Conservation (phyloP, 2,888 invertebrate species). For the Crematogaster levior region DNA sequence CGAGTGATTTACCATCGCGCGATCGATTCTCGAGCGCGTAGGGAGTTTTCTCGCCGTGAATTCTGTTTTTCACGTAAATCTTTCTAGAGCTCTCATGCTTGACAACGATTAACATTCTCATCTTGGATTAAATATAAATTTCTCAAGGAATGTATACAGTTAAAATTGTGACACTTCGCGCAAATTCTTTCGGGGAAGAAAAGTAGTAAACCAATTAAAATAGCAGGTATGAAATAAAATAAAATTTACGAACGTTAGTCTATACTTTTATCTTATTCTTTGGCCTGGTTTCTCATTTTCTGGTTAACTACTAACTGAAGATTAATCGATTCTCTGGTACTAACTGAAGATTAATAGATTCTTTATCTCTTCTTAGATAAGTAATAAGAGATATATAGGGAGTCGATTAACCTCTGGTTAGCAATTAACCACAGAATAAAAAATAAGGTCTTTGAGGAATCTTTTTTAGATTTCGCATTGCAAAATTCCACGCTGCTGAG, state of each 20-base stretch:
- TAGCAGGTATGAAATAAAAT: not conserved
- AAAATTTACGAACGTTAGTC: not conserved
- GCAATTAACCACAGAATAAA: too few relatives aligned
- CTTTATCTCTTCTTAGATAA: too few relatives aligned
- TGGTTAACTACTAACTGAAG: too few relatives aligned
- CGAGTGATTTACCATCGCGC: slow-evolving; percentile 47
- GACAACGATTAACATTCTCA: not conserved
- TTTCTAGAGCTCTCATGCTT: not conserved
- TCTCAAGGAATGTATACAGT: not conserved
- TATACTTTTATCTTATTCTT: not conserved
- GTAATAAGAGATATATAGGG: too few relatives aligned
- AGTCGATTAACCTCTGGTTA: too few relatives aligned
- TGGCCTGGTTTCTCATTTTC: too few relatives aligned
- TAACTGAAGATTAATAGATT: too few relatives aligned
- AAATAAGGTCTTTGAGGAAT: too few relatives aligned
- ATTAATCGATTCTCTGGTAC: too few relatives aligned
- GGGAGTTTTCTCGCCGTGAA: not conserved
- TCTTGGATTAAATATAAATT: not conserved
- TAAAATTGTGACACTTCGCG: too few relatives aligned
- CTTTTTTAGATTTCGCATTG: not conserved
- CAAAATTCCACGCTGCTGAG: not conserved
- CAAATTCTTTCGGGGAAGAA: too few relatives aligned
- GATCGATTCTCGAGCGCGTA: slow-evolving; percentile 41
- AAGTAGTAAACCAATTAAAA: too few relatives aligned
- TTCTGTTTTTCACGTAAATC: not conserved